A percentile compares a stretch with the other conserved stretches of the same genome.
These are phyloP conservation scores for Scartelaos histophorus DNA, from an alignment of 2,113 vertebrate species.

Conservation along the genomic window DNA sequence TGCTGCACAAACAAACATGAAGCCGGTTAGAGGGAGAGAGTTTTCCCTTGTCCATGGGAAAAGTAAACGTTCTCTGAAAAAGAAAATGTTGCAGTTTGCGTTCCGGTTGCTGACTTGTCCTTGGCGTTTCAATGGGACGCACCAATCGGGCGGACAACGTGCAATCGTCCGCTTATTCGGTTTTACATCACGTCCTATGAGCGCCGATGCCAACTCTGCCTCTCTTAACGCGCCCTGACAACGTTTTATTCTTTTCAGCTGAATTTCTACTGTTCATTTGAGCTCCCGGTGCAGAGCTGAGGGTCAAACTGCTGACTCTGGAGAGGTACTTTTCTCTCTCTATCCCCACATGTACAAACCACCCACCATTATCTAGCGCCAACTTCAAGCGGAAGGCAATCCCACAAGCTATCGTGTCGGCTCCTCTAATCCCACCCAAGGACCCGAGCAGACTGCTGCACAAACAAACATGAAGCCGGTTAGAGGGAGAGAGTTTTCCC, in stretches of 20 bases:
- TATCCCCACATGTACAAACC: constrained; percentile 10
- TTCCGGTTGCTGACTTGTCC: constrained; percentile 54
- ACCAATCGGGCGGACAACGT: constrained; percentile 41
- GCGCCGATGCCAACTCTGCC: constrained; percentile 47
- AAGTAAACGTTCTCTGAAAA: too few relatives aligned
- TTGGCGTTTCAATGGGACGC: constrained; percentile 21
- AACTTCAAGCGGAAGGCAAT: constrained; percentile 51
- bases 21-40: constrained; percentile 17
- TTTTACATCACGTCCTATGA: constrained; percentile 63
- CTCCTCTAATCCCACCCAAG: constrained; percentile 45
- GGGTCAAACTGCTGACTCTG: constrained; percentile 52
- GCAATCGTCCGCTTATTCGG: constrained; percentile 65
- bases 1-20: constrained; percentile 37
- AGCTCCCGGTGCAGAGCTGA: constrained; percentile 17
- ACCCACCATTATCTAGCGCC: constrained; percentile 6
- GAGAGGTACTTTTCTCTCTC: constrained; percentile 28
- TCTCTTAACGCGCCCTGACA: constrained; percentile 56
- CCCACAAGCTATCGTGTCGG: constrained; percentile 39
- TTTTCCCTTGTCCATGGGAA: constrained; percentile 21
- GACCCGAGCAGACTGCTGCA: constrained; percentile 30
- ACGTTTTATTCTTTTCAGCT: constrained; percentile 47
- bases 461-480: constrained; percentile 39
- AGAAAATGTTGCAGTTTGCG: constrained; percentile 34
- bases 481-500: too few relatives aligned
- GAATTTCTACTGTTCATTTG: constrained; percentile 47